phyloP scores from a whole-genome alignment of 2,113 vertebrate species.

The Notarius lentiginosus region DNA sequence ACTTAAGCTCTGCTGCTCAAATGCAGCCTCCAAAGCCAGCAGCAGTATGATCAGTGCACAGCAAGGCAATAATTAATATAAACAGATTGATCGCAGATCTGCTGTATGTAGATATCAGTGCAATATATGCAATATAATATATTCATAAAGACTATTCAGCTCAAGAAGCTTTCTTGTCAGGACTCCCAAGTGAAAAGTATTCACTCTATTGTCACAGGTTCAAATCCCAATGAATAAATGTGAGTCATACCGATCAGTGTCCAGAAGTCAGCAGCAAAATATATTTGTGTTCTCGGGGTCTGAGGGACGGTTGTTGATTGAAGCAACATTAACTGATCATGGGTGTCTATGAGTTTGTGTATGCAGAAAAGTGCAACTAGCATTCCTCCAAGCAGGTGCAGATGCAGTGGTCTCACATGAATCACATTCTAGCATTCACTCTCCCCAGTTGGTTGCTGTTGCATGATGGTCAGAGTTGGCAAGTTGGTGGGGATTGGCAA shows the following conservation, averaged over 20 bases:
- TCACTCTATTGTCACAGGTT: background rate
- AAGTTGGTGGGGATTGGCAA: background rate
- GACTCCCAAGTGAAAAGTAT: background rate
- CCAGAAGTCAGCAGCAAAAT: background rate
- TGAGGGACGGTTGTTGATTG: background rate
- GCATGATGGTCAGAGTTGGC: background rate
- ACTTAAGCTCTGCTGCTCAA: conserved; percentile 19
- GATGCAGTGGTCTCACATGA: background rate
- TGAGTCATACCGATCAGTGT: background rate
- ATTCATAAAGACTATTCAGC: background rate
- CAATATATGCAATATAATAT: background rate
- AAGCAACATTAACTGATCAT: background rate
- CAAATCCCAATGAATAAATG: background rate
- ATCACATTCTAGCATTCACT: background rate
- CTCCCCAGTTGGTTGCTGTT: background rate
- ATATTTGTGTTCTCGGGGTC: background rate
- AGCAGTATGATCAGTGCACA: background rate
- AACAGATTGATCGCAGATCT: background rate
- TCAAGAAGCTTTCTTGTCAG: background rate
- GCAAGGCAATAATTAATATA: background rate
- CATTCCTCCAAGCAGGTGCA: background rate
- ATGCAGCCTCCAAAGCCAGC: conserved; percentile 14
- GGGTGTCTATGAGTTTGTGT: background rate
- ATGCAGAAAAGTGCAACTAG: background rate
- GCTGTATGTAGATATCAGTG: background rate